phyloP scores from a whole-genome alignment of 2,113 vertebrate species.

The Ciconia maguari region DNA sequence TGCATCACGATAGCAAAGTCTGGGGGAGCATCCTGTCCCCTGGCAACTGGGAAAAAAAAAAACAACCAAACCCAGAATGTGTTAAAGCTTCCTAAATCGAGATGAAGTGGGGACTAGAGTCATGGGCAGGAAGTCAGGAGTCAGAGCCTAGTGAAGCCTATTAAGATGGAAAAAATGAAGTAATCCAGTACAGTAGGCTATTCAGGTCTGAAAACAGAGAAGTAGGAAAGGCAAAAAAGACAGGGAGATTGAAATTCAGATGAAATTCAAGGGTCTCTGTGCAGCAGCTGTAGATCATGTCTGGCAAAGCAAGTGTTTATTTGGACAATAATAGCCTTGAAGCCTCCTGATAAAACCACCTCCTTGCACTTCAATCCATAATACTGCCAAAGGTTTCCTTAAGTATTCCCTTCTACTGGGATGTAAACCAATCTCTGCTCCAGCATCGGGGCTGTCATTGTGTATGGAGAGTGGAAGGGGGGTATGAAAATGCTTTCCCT shows the following conservation, averaged over 20 bases:
- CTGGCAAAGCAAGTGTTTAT: constrained; percentile 30
- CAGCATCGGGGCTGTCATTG: not conserved
- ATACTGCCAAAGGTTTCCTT: constrained; percentile 67
- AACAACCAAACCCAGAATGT: not conserved
- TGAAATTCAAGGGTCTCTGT: not conserved
- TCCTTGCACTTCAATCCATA: constrained; percentile 67
- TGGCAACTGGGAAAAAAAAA: not conserved
- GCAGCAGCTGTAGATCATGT: constrained; percentile 25
- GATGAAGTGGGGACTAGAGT: not conserved
- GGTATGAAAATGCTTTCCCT: constrained; percentile 64
- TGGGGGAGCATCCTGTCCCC: not conserved
- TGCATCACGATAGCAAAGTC: not conserved
- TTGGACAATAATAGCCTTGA: constrained; percentile 56
- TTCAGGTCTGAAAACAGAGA: constrained; percentile 14
- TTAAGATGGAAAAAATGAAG: constrained; percentile 58
- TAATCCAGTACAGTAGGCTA: constrained; percentile 39
- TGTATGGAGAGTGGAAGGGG: not conserved
- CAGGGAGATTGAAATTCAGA: constrained; percentile 12
- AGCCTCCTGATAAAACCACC: constrained; percentile 58
- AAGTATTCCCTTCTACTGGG: constrained; percentile 51
- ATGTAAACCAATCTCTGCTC: constrained; percentile 70
- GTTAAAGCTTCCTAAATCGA: not conserved
- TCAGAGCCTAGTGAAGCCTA: constrained; percentile 25
- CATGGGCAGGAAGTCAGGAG: constrained; percentile 45
- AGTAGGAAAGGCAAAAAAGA: not conserved